Conservation (phyloP, 1,140 invertebrate genomes). For the Streblospio benedicti region DNA sequence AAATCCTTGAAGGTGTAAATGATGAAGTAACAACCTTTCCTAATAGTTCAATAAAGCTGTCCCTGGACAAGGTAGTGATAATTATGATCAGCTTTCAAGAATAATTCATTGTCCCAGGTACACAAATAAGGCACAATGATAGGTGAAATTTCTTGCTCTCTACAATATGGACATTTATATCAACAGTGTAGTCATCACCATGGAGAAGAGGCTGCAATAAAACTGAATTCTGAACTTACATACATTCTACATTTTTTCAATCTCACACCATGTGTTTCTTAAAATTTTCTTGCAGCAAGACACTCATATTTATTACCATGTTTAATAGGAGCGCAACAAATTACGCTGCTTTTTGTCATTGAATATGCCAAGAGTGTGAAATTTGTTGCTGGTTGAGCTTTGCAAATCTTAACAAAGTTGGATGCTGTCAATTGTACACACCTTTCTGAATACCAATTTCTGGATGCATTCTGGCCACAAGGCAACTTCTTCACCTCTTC, state of each 20-base stretch:
- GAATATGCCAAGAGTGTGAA: slow-evolving; percentile 14
- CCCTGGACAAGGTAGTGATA: slow-evolving; percentile 19
- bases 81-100: slow-evolving; percentile 11
- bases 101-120: slow-evolving; percentile 7
- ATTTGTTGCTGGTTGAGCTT: slow-evolving; percentile 20
- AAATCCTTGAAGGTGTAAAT: slow-evolving; percentile 16
- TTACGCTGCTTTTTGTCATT: background rate
- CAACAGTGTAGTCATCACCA: slow-evolving; percentile 12
- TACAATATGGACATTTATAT: slow-evolving; percentile 14
- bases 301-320: slow-evolving; percentile 21
- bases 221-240: slow-evolving; percentile 14
- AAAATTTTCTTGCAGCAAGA: slow-evolving; percentile 15
- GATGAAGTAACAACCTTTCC: slow-evolving; percentile 20
- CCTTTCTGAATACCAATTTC: slow-evolving; percentile 20
- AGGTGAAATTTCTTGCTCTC: background rate
- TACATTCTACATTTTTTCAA: slow-evolving; percentile 16
- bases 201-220: slow-evolving; percentile 20
- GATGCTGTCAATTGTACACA: slow-evolving; percentile 18
- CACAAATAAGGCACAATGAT: slow-evolving; percentile 14
- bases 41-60: slow-evolving; percentile 14
- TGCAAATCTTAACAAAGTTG: slow-evolving; percentile 25
- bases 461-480: slow-evolving; percentile 14
- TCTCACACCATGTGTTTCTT: background rate
- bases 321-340: slow-evolving; percentile 7
- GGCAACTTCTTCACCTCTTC: slow-evolving; percentile 16